Evolutionary conservation across 2,888 invertebrate genomes (phyloP).

Genomic region (Torymus aiolomorphi): DNA sequence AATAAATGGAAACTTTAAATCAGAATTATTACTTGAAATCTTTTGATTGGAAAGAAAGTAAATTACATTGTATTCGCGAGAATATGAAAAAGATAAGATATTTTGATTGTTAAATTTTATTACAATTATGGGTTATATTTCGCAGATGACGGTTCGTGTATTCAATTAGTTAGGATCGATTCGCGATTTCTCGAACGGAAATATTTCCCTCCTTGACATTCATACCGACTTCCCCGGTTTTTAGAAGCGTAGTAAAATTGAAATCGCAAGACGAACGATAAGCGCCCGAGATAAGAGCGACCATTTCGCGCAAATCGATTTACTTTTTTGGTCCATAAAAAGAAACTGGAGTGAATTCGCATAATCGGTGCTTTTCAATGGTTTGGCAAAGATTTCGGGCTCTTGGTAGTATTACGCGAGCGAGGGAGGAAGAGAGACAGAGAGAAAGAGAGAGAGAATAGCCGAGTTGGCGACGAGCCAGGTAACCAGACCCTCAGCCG

Average conservation of each 20-base stretch:
- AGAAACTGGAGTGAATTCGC: slow-evolving; percentile 25
- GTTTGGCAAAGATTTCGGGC: slow-evolving; percentile 46
- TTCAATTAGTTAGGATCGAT: no score
- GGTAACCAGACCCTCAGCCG: slow-evolving; percentile 57
- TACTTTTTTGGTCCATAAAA: slow-evolving; percentile 32
- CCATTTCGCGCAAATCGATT: slow-evolving; percentile 36
- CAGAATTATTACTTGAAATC: no score
- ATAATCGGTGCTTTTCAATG: slow-evolving; percentile 44
- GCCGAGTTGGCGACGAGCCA: slow-evolving; percentile 59
- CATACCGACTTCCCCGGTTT: neutral
- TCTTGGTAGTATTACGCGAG: slow-evolving; percentile 41
- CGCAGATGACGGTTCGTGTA: no score
- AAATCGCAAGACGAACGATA: slow-evolving; percentile 11
- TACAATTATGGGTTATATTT: no score
- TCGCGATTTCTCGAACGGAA: no score
- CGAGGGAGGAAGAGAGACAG: no score
- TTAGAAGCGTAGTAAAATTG: slow-evolving; percentile 12
- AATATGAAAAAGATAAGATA: no score
- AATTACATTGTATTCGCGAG: no score
- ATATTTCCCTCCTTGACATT: no score
- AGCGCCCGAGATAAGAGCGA: slow-evolving; percentile 35
- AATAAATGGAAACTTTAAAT: no score
- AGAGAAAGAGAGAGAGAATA: slow-evolving; percentile 25
- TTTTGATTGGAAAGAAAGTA: no score
- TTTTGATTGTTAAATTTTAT: no score